Evolutionary conservation across 1,140 invertebrate species (phyloP).

Genomic region (Halictus rubicundus): DNA sequence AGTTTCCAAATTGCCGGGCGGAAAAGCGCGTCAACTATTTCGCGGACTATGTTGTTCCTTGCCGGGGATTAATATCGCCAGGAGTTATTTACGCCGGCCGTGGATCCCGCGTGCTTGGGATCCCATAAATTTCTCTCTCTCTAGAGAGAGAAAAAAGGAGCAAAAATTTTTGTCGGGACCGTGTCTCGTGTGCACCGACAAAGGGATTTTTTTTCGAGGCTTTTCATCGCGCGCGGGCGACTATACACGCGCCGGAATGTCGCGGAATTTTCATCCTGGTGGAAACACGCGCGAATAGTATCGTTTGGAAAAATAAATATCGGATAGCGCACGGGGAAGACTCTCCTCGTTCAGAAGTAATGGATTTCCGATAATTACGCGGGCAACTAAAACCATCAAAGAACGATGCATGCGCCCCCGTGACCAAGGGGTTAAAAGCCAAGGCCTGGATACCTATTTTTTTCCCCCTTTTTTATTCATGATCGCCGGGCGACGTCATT

Average conservation of each 20-base stretch:
- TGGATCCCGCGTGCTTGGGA: neutral
- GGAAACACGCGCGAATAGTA: neutral
- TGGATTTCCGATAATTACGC: conserved; percentile 50
- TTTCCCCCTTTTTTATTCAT: neutral
- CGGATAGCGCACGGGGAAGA: neutral
- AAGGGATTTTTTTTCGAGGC: neutral
- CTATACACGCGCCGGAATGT: neutral
- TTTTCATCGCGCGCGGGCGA: neutral
- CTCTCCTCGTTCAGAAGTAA: conserved; percentile 42
- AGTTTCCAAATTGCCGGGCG: neutral
- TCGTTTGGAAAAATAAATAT: conserved; percentile 5
- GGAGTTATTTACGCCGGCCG: neutral
- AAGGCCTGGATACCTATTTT: neutral
- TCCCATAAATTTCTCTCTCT: neutral
- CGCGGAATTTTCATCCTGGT: neutral
- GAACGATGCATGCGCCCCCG: neutral
- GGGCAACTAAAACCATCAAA: conserved; percentile 28
- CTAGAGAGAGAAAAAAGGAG: neutral
- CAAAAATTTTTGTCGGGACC: neutral
- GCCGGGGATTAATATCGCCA: neutral
- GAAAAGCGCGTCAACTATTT: neutral
- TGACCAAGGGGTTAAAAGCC: conserved; percentile 29
- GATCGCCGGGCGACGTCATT: neutral
- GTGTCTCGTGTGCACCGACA: neutral
- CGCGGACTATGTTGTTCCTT: neutral